Evolutionary conservation across 1,140 invertebrate species (phyloP).

Genomic region (Medauroidea extradentata): DNA sequence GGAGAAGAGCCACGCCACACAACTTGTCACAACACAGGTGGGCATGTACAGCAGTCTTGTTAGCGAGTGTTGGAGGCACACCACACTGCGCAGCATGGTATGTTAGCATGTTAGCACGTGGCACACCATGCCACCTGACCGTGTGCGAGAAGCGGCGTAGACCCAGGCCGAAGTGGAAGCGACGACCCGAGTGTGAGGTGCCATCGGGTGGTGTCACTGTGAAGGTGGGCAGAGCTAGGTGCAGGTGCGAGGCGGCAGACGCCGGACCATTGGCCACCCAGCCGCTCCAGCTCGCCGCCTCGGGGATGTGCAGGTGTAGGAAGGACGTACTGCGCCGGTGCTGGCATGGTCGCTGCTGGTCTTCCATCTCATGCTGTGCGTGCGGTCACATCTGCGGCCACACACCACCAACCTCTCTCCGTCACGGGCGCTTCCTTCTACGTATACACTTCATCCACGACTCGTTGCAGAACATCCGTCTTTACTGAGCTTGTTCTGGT

Average conservation of each 20-base stretch:
- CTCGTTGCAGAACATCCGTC: no score
- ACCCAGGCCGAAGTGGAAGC: conserved; percentile 47
- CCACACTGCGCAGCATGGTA: conserved; percentile 15
- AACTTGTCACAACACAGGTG: no score
- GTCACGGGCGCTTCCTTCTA: no score
- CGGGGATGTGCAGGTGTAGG: conserved; percentile 45
- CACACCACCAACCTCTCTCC: no score
- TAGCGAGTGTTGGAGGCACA: conserved; percentile 9
- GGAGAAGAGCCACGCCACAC: no score
- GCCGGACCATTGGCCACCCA: conserved; percentile 13
- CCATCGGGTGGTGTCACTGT: conserved; percentile 43
- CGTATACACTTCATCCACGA: no score
- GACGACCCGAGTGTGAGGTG: conserved; percentile 37
- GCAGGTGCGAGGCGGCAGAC: conserved; percentile 39
- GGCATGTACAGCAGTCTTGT: no score
- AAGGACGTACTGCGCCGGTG: conserved; percentile 39
- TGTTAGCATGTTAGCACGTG: conserved; percentile 8
- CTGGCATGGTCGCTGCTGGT: neutral
- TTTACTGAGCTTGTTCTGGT: no score
- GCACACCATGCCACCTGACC: conserved; percentile 42
- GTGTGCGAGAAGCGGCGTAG: conserved; percentile 50
- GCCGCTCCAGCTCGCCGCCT: conserved; percentile 17
- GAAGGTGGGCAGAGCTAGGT: conserved; percentile 51
- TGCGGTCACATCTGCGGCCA: no score
- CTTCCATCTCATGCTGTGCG: no score